Evolutionary conservation across 2,888 invertebrate species (phyloP).

Genomic region (Diaprepes abbreviatus): DNA sequence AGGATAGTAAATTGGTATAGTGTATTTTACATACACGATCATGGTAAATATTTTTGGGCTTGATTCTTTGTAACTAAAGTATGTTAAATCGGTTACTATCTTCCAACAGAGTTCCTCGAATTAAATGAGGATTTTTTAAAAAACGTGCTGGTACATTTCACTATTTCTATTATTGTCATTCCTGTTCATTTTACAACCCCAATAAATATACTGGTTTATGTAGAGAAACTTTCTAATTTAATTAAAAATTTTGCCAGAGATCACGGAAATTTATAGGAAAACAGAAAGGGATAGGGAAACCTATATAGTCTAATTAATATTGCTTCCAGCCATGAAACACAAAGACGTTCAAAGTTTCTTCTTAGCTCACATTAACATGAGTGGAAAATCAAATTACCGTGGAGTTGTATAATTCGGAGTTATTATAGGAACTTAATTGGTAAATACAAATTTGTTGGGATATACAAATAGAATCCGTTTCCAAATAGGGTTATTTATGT

Average conservation of each 20-base stretch:
- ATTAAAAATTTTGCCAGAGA: neutral
- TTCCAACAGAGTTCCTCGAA: too few species aligned
- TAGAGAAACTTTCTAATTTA: slow-evolving; percentile 8
- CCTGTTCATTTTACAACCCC: too few species aligned
- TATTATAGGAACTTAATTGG: neutral
- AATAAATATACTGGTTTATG: neutral
- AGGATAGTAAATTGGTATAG: too few species aligned
- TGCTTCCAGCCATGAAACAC: slow-evolving; percentile 9
- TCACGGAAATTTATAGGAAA: slow-evolving; percentile 4
- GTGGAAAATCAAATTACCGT: slow-evolving; percentile 12
- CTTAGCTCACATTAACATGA: neutral
- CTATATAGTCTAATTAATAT: slow-evolving; percentile 10
- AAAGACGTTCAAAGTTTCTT: neutral
- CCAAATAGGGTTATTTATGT: too few species aligned
- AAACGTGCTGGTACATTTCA: too few species aligned
- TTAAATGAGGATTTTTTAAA: too few species aligned
- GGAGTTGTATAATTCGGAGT: neutral
- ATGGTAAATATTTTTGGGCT: too few species aligned
- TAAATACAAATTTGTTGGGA: neutral
- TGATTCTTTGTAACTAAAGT: too few species aligned
- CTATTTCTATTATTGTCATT: too few species aligned
- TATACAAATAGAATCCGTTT: neutral
- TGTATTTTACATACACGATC: too few species aligned
- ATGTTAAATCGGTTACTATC: too few species aligned
- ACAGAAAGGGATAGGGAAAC: slow-evolving; percentile 8